These are phyloP conservation scores for Crotalus tigris DNA, from an alignment of 2,113 vertebrate genomes.

Conservation along the genomic window DNA sequence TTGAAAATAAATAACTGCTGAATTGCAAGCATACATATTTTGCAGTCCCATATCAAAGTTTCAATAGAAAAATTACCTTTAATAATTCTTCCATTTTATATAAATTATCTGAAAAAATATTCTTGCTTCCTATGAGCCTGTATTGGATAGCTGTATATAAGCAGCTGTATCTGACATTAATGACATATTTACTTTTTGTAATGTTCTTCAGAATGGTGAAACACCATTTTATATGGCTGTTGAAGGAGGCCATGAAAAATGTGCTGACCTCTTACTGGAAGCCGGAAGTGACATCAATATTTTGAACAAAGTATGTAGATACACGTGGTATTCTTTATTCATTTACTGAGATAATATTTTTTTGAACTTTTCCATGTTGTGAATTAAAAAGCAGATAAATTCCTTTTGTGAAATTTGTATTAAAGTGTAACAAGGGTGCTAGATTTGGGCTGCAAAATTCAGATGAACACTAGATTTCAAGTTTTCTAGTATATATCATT, in stretches of 20 bases:
- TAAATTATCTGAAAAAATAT: not conserved
- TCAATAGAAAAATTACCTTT: not conserved
- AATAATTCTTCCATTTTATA: not conserved
- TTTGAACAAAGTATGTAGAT: constrained; percentile 69
- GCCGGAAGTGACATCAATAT: constrained; percentile 81
- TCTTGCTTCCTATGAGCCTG: not conserved
- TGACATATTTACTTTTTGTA: constrained; percentile 20
- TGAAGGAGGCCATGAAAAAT: constrained; percentile 75
- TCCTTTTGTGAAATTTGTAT: not conserved
- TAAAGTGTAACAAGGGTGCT: not conserved
- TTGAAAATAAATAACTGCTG: not conserved
- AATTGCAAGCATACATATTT: not conserved
- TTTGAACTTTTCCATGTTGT: not conserved
- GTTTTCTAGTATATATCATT: not conserved
- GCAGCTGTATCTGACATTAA: not conserved
- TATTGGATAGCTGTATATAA: not conserved
- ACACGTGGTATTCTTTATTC: not conserved
- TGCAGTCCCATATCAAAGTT: not conserved
- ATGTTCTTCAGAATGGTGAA: constrained; percentile 75
- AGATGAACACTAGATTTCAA: not conserved
- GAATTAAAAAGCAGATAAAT: not conserved
- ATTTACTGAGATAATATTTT: not conserved
- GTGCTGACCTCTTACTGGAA: constrained; percentile 76
- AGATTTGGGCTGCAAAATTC: not conserved
- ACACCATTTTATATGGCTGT: constrained; percentile 83